Percentiles rank a stretch among this genome's conserved stretches.
Evolutionary conservation across 2,113 vertebrate species (phyloP).

Genomic region (Gobius niger): DNA sequence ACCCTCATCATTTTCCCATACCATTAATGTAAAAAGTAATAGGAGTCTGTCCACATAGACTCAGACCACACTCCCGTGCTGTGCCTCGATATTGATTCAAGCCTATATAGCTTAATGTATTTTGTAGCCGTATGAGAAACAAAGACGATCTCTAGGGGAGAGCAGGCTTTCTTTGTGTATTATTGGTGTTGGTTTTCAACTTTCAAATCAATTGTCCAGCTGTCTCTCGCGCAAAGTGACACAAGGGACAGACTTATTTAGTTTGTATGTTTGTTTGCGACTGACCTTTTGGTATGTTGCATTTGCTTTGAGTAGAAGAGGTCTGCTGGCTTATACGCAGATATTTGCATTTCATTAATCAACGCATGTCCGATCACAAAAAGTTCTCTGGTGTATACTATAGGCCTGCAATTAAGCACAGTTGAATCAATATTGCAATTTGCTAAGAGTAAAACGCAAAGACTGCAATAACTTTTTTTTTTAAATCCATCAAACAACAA

Average conservation of each 20-base stretch:
- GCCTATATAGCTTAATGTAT: constrained; percentile 34
- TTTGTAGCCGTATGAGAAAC: constrained; percentile 29
- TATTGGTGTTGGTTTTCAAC: constrained; percentile 41
- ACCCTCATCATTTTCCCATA: not conserved
- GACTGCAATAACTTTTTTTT: too few relatives aligned
- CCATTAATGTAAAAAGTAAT: constrained; percentile 13
- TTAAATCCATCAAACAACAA: too few relatives aligned
- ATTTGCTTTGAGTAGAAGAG: too few relatives aligned
- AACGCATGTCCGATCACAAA: too few relatives aligned
- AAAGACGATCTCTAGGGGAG: constrained; percentile 30
- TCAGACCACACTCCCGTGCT: constrained; percentile 19
- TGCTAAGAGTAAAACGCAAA: too few relatives aligned
- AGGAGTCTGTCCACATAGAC: constrained; percentile 20
- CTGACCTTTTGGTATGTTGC: too few relatives aligned
- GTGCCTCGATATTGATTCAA: constrained; percentile 46
- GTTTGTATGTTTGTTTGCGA: not conserved
- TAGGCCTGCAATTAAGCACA: too few relatives aligned
- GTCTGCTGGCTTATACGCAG: too few relatives aligned
- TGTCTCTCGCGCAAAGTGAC: constrained; percentile 23
- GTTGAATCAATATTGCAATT: too few relatives aligned
- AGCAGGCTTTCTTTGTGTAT: constrained; percentile 42
- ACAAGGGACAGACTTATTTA: constrained; percentile 11
- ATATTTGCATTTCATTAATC: too few relatives aligned
- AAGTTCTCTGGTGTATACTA: too few relatives aligned
- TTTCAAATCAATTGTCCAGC: constrained; percentile 33